Evolutionary conservation across 1,140 invertebrate genomes (phyloP).

Genomic region (Monomorium pharaonis): DNA sequence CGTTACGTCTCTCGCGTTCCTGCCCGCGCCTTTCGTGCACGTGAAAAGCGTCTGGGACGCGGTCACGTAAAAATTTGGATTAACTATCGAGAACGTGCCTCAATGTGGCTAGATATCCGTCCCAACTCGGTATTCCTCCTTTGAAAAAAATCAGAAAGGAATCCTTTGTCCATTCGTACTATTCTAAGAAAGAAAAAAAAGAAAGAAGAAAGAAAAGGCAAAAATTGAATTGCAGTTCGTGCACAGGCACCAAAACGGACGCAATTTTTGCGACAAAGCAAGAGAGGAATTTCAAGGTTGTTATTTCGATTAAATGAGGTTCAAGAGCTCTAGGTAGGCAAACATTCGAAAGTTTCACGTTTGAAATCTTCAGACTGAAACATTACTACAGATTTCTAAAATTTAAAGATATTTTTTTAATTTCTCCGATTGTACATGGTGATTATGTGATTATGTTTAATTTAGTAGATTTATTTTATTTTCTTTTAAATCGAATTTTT

Average conservation of each 20-base stretch:
- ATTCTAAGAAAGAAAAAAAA: neutral
- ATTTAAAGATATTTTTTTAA: neutral
- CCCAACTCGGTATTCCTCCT: neutral
- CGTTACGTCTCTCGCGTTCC: constrained; percentile 74
- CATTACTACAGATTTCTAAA: neutral
- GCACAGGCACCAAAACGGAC: neutral
- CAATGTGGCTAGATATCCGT: neutral
- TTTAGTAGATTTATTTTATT: neutral
- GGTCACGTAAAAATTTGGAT: neutral
- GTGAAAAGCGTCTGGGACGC: constrained; percentile 3
- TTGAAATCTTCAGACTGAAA: neutral
- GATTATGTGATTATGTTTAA: too few species aligned
- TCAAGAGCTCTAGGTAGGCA: neutral
- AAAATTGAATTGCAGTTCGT: neutral
- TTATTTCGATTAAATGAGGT: neutral
- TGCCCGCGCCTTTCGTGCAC: constrained; percentile 21
- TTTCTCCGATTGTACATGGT: too few species aligned
- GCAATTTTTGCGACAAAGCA: neutral
- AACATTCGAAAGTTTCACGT: neutral
- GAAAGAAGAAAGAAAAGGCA: neutral
- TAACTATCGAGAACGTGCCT: neutral
- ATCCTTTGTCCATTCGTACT: neutral
- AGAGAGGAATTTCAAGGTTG: neutral
- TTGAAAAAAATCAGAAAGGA: neutral
- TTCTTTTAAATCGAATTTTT: too few species aligned